These are phyloP conservation scores for Oryctolagus cuniculus DNA, from an alignment of 2,113 vertebrate species.

Conservation along the genomic window DNA sequence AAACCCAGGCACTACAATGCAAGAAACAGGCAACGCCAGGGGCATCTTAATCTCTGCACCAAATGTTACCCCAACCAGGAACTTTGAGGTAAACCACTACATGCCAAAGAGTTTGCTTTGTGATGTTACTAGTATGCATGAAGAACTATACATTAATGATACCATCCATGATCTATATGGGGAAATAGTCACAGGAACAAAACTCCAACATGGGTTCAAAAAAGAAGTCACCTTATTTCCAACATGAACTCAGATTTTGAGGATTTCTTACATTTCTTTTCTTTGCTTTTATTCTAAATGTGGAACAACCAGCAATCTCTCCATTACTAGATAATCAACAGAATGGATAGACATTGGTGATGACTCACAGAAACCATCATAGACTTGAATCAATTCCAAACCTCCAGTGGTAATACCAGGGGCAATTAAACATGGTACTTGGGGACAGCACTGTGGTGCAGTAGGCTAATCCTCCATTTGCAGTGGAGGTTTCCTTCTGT, in stretches of 20 bases:
- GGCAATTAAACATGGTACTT: background rate
- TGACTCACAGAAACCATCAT: background rate
- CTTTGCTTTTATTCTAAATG: background rate
- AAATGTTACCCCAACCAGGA: background rate
- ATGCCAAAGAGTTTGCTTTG: background rate
- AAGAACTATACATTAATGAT: background rate
- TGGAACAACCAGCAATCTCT: background rate
- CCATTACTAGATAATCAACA: background rate
- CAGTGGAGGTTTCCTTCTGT: too few relatives aligned
- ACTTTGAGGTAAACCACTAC: background rate
- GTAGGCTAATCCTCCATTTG: too few relatives aligned
- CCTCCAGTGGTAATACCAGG: background rate
- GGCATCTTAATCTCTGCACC: too few relatives aligned
- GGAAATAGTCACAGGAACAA: background rate
- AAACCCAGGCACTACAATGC: too few relatives aligned
- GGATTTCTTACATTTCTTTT: background rate
- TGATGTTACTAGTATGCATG: background rate
- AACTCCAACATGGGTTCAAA: background rate
- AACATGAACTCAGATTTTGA: background rate
- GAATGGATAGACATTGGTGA: accelerated
- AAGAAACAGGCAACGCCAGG: too few relatives aligned
- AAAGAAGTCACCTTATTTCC: background rate
- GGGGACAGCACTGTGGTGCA: background rate
- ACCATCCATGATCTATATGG: background rate
- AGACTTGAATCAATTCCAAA: background rate